A percentile compares a stretch with the other conserved stretches of the same genome.
Conservation (phyloP, 2,797 vertebrate genomes). For the Peromyscus nudipes region DNA sequence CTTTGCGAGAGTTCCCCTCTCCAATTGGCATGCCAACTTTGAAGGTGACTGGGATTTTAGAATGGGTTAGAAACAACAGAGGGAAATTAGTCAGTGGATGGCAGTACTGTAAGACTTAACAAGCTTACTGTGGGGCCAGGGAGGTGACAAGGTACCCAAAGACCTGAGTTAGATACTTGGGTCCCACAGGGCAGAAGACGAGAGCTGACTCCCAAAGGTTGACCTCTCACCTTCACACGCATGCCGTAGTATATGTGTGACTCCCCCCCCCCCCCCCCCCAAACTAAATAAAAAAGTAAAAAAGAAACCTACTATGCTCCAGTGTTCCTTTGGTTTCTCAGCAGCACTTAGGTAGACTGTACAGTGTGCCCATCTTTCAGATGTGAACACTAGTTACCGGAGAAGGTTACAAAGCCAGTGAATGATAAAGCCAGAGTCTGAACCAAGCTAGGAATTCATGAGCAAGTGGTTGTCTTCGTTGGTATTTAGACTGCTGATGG, state of each 20-base stretch:
- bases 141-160: too few species aligned
- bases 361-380: constrained; percentile 14
- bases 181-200: too few species aligned
- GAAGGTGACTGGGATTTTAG: not conserved
- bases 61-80: not conserved
- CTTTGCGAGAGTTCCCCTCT: not conserved
- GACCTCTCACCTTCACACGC: not conserved
- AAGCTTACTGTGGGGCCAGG: not conserved
- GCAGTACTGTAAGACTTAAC: not conserved
- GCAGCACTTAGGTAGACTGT: not conserved
- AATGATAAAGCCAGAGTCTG: constrained; percentile 27
- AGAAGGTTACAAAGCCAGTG: not conserved
- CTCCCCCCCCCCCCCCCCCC: not conserved
- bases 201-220: not conserved
- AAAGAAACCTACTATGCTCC: too few species aligned
- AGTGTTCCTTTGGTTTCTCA: constrained; percentile 19
- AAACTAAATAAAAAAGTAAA: not conserved
- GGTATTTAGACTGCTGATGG: not conserved
- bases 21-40: not conserved
- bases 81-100: not conserved
- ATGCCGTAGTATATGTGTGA: not conserved
- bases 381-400: not conserved
- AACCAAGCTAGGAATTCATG: constrained; percentile 1
- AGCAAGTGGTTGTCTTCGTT: not conserved
- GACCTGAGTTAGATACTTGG: not conserved